Evolutionary conservation across 1,140 invertebrate genomes (phyloP), one percentile per base, ranked within the genome.

Genomic region (Antheraea mylitta): DNA sequence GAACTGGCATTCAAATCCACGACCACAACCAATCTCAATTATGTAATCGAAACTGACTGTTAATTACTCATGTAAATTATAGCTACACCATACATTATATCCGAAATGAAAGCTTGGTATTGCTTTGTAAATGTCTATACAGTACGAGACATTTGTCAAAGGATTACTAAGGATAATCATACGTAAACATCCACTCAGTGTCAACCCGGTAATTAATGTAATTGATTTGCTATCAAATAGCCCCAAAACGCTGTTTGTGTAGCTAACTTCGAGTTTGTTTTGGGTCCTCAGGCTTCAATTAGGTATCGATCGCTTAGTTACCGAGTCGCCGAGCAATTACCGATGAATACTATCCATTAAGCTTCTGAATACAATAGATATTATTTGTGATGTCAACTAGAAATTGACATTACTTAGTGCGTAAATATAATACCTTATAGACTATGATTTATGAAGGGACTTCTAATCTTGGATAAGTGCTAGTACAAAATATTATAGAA

Each of bases 141-240:
- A 6, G 6, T 53, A 53, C 13, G 45, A 4, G 22, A 30, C 22
- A 53, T 53, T 53, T 53, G 45, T 53, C 4, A 53, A 53, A 53
- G 45, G 45, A 0, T 53, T 53, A 16, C 45, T 53, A 16, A 53
- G 45, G 16, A 16, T 53, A 53, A 53, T 53, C 45, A 16, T 5
- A 53, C 0, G 11, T 11, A 53, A 53, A 53, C 45, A 53, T 53
- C 45, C 9, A 10, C 45, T 13, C 7, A 53, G 18, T 30, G 59
- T 60, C n/a, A 37, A 38, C 30, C 13, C 7, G 37, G 36, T 18
- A 64, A 64, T 64, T 64, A 64, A 64, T 64, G 37, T 64, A 64
- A 64, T 64, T 64, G 62, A 64, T 64, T 64, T 64, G 37, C 62
- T 64, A 38, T 42, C n/a, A 37, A 64, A 64, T 64, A 42, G 18